Base-by-base conservation (phyloP, 2,888 invertebrate genomes). In the Folsomia manolachei region DNA sequence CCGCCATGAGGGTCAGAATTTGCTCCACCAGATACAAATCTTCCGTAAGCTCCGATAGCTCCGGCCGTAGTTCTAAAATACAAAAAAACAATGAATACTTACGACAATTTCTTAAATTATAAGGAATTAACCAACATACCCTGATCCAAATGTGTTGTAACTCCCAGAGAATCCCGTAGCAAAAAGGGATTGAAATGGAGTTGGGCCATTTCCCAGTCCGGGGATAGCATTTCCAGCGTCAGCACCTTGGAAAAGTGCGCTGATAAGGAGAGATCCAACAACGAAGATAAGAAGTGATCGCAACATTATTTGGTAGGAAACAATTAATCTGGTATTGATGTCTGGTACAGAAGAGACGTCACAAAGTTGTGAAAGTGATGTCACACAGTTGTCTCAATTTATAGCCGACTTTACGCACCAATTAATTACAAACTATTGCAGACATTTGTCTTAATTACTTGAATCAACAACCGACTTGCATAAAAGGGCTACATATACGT, bases 61-160 rank as follows among this genome's bases (percentile, higher is more conserved):
- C 79, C 79, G 21, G 79, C 79, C 21, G 79, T 78, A 0, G 79
- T 80, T 61, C 79, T 79, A 27, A 68, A 69, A 4, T 51, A 1
- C 56, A 11, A 51, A 69, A 62, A 56, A 56, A 51, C n/a, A 39
- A 66, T 39, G 7, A 61, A 18, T 61, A 19, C 9, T 61, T 19
- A 19, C 7, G 11, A 61, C 19, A n/a, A n/a, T n/a, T n/a, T n/a
- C n/a, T n/a, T n/a, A n/a, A n/a, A n/a, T n/a, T n/a, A n/a, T n/a
- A n/a, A 61, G 18, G 18, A 51, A 18, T 11, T 51, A 18, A 11
- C 51, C 9, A 56, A 56, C 71, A 71, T 72, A 79, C 79, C 79
- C 79, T 9, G 79, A 75, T 25, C 79, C 79, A 63, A 75, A 80
- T 39, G 79, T 80, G 39, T 78, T 78, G 69, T 76, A 80, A 66